A percentile compares a stretch with the other conserved stretches of the same genome.
These are phyloP conservation scores for Pyrgilauda ruficollis DNA, from an alignment of 2,113 vertebrate genomes.

Conservation along the genomic window DNA sequence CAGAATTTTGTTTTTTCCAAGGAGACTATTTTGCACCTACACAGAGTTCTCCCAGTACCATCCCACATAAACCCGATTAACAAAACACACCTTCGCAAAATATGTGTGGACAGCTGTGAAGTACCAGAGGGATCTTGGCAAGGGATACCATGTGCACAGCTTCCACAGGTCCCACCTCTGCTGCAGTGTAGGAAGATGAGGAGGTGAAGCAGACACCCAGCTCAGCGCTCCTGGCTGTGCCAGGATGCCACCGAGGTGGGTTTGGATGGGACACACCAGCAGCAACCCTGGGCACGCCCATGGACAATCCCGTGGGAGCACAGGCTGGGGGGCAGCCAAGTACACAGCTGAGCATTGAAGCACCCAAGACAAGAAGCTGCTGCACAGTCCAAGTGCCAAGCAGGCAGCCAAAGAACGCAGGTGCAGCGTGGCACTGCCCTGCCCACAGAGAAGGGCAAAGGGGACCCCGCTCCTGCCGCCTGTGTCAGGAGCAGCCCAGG, in stretches of 20 bases:
- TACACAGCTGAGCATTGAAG: background rate
- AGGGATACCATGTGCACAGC: background rate
- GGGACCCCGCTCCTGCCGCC: background rate
- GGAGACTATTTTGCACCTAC: background rate
- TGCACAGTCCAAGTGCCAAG: accelerated
- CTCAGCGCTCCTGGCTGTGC: background rate
- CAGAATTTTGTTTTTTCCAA: background rate
- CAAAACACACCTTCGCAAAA: background rate
- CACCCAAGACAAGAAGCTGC: background rate
- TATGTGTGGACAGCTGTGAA: background rate
- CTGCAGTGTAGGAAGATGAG: background rate
- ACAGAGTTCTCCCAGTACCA: background rate
- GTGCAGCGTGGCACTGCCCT: background rate
- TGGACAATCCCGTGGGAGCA: background rate
- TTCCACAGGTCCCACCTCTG: background rate
- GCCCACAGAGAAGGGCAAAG: background rate
- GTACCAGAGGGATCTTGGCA: background rate
- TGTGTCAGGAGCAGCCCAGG: background rate
- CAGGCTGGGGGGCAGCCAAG: background rate
- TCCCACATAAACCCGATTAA: background rate
- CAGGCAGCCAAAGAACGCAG: background rate
- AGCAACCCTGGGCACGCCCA: background rate
- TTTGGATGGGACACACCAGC: background rate
- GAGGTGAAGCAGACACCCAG: background rate
- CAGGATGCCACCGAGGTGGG: background rate